phyloP scores from a whole-genome alignment of 2,888 invertebrate genomes.

The Ceramica pisi region DNA sequence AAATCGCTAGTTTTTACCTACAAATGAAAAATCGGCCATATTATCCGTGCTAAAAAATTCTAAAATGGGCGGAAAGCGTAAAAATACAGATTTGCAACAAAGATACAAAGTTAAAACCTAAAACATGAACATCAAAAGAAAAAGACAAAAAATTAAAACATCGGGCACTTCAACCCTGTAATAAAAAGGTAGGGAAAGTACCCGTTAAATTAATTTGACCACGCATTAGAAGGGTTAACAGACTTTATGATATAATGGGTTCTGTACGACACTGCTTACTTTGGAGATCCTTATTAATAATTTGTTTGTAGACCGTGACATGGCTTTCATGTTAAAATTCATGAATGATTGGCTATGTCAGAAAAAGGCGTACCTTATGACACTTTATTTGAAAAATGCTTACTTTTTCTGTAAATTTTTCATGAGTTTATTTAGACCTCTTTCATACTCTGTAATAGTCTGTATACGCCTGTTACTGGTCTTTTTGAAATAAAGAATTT shows the following conservation, averaged over 20 bases:
- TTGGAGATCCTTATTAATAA: constrained; percentile 33
- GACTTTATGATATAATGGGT: constrained; percentile 31
- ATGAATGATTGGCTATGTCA: not conserved
- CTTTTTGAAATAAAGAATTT: no score
- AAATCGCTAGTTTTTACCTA: no score
- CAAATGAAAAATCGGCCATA: no score
- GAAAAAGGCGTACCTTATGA: not conserved
- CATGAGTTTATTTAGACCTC: no score
- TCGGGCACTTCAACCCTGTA: constrained; percentile 25
- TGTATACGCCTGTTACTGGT: no score
- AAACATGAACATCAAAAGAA: constrained; percentile 9
- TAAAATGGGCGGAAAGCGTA: no score
- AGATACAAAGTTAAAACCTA: not conserved
- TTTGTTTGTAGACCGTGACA: constrained; percentile 14
- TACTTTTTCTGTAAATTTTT: no score
- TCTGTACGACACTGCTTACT: constrained; percentile 28
- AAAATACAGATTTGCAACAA: not conserved
- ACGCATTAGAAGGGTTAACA: constrained; percentile 39
- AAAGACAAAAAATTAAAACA: constrained; percentile 19
- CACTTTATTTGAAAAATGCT: not conserved
- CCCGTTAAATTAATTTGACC: constrained; percentile 51
- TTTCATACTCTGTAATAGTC: no score
- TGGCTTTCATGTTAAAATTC: constrained; percentile 2
- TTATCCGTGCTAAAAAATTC: no score
- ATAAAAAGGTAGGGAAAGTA: constrained; percentile 34